phyloP scores from a whole-genome alignment of 2,113 vertebrate species.

The Lanius ludovicianus region DNA sequence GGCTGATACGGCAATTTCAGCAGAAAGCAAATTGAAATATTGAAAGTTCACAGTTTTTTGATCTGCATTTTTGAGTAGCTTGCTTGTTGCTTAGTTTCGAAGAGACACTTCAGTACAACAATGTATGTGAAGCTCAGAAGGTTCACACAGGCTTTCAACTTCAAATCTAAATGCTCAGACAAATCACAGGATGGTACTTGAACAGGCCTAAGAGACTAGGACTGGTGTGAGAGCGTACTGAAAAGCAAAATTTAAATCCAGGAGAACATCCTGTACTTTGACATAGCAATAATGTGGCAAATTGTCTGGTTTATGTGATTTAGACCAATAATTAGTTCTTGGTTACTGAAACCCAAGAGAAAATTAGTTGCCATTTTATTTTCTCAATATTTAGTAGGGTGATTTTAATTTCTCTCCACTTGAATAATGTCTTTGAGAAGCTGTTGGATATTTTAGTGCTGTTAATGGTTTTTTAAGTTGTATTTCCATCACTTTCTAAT shows the following conservation, averaged over 20 bases:
- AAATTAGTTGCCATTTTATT: neutral
- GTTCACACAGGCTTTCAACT: neutral
- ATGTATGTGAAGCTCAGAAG: neutral
- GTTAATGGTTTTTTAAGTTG: neutral
- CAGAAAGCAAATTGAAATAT: neutral
- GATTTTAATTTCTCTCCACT: neutral
- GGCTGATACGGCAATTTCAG: neutral
- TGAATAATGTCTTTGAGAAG: neutral
- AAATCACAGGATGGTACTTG: neutral
- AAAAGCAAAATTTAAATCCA: neutral
- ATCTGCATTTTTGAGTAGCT: neutral
- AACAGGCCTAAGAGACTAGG: neutral
- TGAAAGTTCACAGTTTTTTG: neutral
- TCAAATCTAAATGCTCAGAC: neutral
- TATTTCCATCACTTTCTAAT: neutral
- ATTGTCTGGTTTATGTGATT: neutral
- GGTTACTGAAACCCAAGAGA: neutral
- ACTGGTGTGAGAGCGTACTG: neutral
- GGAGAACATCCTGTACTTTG: neutral
- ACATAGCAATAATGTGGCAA: neutral
- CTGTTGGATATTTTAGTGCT: neutral
- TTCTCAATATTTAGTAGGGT: neutral
- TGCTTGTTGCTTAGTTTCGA: neutral
- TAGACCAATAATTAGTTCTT: neutral
- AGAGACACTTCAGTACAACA: neutral